phyloP scores from a whole-genome alignment of 2,797 vertebrate species.

The Typhlichthys eigenmanni region DNA sequence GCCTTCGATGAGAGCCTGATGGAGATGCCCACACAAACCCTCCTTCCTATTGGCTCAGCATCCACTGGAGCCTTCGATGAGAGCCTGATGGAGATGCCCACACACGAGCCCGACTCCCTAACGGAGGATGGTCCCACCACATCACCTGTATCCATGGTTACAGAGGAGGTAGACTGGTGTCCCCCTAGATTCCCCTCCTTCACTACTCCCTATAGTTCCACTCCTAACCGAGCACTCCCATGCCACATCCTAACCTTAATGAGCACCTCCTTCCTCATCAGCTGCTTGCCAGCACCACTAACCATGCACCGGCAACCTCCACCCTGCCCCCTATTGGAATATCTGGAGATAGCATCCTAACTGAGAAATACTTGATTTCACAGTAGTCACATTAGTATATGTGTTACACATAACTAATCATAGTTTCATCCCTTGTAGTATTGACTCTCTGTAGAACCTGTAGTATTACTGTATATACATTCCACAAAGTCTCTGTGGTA shows the following conservation, averaged over 20 bases:
- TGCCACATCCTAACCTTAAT: slow-evolving; percentile 60
- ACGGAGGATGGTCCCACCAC: slow-evolving; percentile 31
- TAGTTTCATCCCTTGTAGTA: not conserved
- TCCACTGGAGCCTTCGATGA: slow-evolving; percentile 32
- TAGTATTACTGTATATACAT: slow-evolving; percentile 16
- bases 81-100: slow-evolving; percentile 57
- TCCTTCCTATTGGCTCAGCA: too few relatives aligned
- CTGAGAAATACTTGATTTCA: slow-evolving; percentile 5
- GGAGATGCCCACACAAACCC: too few relatives aligned
- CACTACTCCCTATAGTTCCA: slow-evolving; percentile 18
- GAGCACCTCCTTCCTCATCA: slow-evolving; percentile 42
- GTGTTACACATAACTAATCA: not conserved
- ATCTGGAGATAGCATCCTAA: slow-evolving; percentile 17
- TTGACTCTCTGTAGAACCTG: slow-evolving; percentile 6
- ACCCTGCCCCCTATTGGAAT: slow-evolving; percentile 11
- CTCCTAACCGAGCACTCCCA: slow-evolving; percentile 56
- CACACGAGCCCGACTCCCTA: slow-evolving; percentile 59
- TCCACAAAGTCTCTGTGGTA: not conserved
- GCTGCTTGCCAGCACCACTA: slow-evolving; percentile 49
- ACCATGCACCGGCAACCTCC: slow-evolving; percentile 52
- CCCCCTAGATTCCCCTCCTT: slow-evolving; percentile 30
- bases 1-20: slow-evolving; percentile 33
- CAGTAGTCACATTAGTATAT: not conserved
- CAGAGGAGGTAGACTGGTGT: slow-evolving; percentile 67
- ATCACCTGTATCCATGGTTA: slow-evolving; percentile 56